Conservation (phyloP, 2,113 vertebrate species). For the Pomatostomus ruficeps region DNA sequence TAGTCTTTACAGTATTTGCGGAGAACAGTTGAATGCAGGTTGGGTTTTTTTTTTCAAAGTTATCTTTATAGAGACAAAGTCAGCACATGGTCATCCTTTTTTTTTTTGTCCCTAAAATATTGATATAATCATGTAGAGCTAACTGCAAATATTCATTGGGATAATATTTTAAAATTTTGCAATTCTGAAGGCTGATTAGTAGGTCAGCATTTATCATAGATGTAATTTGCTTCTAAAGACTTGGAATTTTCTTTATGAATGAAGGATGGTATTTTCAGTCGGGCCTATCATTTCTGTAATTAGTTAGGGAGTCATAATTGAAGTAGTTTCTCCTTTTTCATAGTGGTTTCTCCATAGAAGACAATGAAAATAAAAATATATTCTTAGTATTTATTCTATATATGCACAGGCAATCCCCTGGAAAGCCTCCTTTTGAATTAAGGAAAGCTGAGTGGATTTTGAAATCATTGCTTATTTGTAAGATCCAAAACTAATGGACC, state of each 20-base stretch:
- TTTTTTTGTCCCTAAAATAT: background rate
- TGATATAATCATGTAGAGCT: background rate
- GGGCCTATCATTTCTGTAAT: background rate
- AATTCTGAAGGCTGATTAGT: background rate
- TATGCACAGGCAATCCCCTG: background rate
- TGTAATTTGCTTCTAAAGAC: background rate
- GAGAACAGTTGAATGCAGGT: background rate
- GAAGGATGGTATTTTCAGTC: background rate
- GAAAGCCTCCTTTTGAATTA: background rate
- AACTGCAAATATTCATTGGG: background rate
- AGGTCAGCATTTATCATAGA: background rate
- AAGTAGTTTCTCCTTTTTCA: background rate
- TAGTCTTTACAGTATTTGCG: background rate
- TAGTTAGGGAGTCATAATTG: background rate
- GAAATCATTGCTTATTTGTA: background rate
- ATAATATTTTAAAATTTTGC: background rate
- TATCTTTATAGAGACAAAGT: constrained; percentile 8
- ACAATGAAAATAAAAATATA: background rate
- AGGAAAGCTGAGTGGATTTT: background rate
- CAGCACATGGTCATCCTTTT: background rate
- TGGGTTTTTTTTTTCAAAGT: background rate
- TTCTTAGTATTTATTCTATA: background rate
- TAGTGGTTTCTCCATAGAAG: background rate
- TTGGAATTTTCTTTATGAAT: background rate
- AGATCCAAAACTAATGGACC: background rate